Conservation (phyloP, 1,140 invertebrate genomes). For the Pachyrhynchus sulphureomaculatus region DNA sequence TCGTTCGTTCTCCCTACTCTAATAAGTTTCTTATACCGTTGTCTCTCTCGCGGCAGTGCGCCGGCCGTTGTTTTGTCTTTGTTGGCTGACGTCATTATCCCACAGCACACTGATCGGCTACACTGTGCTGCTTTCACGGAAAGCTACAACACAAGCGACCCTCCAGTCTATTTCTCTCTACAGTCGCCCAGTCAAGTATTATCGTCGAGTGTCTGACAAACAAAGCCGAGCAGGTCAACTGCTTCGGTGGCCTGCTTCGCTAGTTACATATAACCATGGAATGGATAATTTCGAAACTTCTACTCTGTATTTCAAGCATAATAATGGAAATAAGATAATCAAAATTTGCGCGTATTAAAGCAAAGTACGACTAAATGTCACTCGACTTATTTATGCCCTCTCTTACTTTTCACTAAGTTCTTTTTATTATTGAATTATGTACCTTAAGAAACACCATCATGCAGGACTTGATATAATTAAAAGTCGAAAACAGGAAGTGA, state of each 20-base stretch:
- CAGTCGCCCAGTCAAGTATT: slow-evolving; percentile 42
- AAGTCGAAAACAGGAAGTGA: slow-evolving; percentile 10
- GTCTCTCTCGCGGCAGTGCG: slow-evolving; percentile 32
- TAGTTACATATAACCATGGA: slow-evolving; percentile 55
- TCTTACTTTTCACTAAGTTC: neutral
- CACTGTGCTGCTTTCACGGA: slow-evolving; percentile 53
- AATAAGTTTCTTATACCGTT: slow-evolving; percentile 46
- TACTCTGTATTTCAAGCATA: slow-evolving; percentile 54
- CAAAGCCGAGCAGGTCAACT: slow-evolving; percentile 42
- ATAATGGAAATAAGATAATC: slow-evolving; percentile 55
- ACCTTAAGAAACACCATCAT: too few relatives aligned
- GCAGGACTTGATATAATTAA: slow-evolving; percentile 1
- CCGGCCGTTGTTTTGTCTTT: slow-evolving; percentile 25
- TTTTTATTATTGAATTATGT: neutral
- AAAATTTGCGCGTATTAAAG: slow-evolving; percentile 47
- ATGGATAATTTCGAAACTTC: slow-evolving; percentile 56
- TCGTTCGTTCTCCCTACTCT: slow-evolving; percentile 48
- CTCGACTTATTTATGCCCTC: slow-evolving; percentile 4
- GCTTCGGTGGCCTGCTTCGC: slow-evolving; percentile 40
- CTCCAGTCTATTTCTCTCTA: slow-evolving; percentile 53
- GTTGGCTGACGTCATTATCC: slow-evolving; percentile 50
- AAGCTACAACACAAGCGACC: slow-evolving; percentile 50
- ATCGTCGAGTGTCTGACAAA: slow-evolving; percentile 36
- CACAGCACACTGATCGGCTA: slow-evolving; percentile 49
- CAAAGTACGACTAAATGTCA: slow-evolving; percentile 5